Evolutionary conservation across 2,113 vertebrate genomes (phyloP).

Genomic region (Rhea americana): DNA sequence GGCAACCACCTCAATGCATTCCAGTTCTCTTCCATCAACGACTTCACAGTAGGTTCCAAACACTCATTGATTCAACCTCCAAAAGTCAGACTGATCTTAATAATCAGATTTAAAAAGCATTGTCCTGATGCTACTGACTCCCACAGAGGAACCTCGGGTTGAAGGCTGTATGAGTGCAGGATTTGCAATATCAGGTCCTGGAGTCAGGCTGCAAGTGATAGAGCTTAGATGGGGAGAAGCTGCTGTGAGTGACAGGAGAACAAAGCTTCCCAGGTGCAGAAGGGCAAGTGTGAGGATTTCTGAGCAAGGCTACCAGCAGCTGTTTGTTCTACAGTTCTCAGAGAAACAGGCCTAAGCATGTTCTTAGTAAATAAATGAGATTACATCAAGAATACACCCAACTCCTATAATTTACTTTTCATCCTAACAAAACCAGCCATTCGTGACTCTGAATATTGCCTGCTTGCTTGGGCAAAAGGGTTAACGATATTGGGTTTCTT

Average conservation of each 20-base stretch:
- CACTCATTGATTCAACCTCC: neutral
- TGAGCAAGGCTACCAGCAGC: neutral
- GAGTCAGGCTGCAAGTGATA: neutral
- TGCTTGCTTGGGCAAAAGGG: neutral
- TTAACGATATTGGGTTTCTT: neutral
- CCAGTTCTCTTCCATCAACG: neutral
- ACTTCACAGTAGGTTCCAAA: neutral
- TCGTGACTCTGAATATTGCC: neutral
- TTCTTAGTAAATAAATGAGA: slow-evolving; percentile 38
- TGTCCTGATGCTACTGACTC: neutral
- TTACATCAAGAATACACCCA: slow-evolving; percentile 32
- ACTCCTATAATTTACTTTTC: slow-evolving; percentile 21
- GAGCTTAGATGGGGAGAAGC: neutral
- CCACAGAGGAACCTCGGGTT: neutral
- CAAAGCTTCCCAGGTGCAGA: neutral
- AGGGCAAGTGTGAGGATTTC: neutral
- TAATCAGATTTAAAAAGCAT: neutral
- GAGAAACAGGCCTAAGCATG: neutral
- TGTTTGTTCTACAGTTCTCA: neutral
- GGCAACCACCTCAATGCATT: neutral
- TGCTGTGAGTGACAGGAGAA: neutral
- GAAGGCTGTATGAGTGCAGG: neutral
- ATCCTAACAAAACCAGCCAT: neutral
- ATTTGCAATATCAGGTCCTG: neutral
- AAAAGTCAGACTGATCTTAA: neutral